Evolutionary conservation across 2,888 invertebrate genomes (phyloP).

Genomic region (Eurytoma adleriae): DNA sequence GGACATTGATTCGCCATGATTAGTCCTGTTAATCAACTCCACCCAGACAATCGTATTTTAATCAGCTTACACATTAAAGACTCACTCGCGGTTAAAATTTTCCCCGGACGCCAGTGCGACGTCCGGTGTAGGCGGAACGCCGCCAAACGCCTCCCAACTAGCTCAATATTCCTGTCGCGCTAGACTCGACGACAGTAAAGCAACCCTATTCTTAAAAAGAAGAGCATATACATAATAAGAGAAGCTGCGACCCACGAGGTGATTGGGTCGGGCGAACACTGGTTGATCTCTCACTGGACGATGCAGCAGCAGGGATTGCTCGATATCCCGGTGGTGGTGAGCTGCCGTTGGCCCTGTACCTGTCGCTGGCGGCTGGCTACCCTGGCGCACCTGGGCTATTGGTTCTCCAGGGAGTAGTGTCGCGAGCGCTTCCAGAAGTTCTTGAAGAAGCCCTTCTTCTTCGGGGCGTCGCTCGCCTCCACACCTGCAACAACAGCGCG

Average conservation of each 20-base stretch:
- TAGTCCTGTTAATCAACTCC: background rate
- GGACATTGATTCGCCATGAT: background rate
- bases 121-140: background rate
- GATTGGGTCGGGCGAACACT: background rate
- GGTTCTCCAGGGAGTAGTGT: slow-evolving; percentile 91
- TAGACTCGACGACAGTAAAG: background rate
- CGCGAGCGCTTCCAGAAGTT: slow-evolving; percentile 93
- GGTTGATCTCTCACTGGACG: slow-evolving; percentile 66
- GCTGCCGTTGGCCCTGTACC: slow-evolving; percentile 59
- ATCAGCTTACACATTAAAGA: background rate
- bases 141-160: too few relatives aligned
- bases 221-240: background rate
- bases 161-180: background rate
- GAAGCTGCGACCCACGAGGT: background rate
- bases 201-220: background rate
- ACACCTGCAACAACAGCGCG: slow-evolving; percentile 78
- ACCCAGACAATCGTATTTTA: background rate
- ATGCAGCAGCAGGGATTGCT: slow-evolving; percentile 74
- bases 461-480: slow-evolving; percentile 83
- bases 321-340: slow-evolving; percentile 65
- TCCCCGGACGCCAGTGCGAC: too few relatives aligned
- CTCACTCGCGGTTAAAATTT: background rate
- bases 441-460: slow-evolving; percentile 93
- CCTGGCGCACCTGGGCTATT: slow-evolving; percentile 79
- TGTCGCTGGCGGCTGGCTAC: slow-evolving; percentile 69